Evolutionary conservation across 1,140 invertebrate species (phyloP).

Genomic region (Proales similis): DNA sequence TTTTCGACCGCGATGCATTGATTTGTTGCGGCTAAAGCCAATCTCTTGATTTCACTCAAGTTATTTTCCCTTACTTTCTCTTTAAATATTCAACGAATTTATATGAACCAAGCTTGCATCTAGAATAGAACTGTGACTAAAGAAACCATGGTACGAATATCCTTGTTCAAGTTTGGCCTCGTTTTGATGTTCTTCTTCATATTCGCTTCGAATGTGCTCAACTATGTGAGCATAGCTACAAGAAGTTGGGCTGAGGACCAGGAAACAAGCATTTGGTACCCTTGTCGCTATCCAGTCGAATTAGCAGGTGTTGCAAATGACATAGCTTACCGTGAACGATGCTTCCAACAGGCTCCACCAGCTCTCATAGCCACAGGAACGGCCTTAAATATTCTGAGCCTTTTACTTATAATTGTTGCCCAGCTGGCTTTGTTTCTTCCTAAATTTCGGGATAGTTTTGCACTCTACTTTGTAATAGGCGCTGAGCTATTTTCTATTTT

Average conservation of each 20-base stretch:
- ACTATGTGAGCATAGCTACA: constrained; percentile 30
- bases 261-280: not conserved
- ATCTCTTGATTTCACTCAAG: too few relatives aligned
- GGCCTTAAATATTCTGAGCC: constrained; percentile 17
- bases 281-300: too few relatives aligned
- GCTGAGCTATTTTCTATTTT: constrained; percentile 1
- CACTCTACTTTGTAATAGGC: constrained; percentile 37
- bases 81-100: too few relatives aligned
- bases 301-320: too few relatives aligned
- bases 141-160: constrained; percentile 31
- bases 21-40: too few relatives aligned
- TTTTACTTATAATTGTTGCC: constrained; percentile 11
- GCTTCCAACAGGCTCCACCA: constrained; percentile 29
- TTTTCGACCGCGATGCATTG: too few relatives aligned
- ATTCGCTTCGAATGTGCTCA: constrained; percentile 19
- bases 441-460: constrained; percentile 26
- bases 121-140: too few relatives aligned
- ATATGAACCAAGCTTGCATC: too few relatives aligned
- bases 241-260: constrained; percentile 2
- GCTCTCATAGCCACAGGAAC: constrained; percentile 32
- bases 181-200: constrained; percentile 28
- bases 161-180: constrained; percentile 35
- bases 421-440: constrained; percentile 16
- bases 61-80: too few relatives aligned
- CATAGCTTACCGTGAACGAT: not conserved